Conservation (phyloP, 1,140 invertebrate genomes). For the Bombus sibiricus region DNA sequence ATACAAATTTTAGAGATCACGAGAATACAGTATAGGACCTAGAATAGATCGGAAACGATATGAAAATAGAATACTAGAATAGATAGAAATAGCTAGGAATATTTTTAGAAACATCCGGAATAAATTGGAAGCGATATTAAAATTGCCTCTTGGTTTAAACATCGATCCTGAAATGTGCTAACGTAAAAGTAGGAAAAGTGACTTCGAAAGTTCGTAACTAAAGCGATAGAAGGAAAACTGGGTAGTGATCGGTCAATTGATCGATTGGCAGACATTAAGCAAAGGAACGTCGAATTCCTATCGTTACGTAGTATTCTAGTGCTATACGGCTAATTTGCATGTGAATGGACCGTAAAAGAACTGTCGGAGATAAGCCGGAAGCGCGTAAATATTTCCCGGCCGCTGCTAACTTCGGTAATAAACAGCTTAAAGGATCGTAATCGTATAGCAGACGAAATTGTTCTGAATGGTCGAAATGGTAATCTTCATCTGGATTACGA, state of each 20-base stretch:
- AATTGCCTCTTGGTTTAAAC: no score
- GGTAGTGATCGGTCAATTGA: neutral
- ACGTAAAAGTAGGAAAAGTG: neutral
- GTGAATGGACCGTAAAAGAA: conserved; percentile 24
- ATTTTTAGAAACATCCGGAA: no score
- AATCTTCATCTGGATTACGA: conserved; percentile 29
- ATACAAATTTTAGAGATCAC: no score
- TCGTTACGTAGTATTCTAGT: neutral
- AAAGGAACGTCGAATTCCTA: no score
- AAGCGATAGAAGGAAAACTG: neutral
- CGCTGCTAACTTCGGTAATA: conserved; percentile 22
- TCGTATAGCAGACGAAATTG: conserved; percentile 8
- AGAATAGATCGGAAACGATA: no score
- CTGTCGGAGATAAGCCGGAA: neutral
- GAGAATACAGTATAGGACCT: no score
- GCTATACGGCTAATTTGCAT: conserved; percentile 14
- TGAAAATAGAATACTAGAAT: no score
- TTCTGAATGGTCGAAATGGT: conserved; percentile 14
- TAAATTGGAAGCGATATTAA: no score
- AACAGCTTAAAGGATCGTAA: conserved; percentile 35
- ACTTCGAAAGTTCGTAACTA: neutral
- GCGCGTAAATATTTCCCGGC: conserved; percentile 5
- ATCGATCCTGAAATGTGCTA: no score
- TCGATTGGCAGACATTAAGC: neutral
- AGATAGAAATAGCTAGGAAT: no score